A percentile compares a stretch with the other conserved stretches of the same genome.
phyloP scores from a whole-genome alignment of 2,113 vertebrate species.

The Coregonus clupeaformis region DNA sequence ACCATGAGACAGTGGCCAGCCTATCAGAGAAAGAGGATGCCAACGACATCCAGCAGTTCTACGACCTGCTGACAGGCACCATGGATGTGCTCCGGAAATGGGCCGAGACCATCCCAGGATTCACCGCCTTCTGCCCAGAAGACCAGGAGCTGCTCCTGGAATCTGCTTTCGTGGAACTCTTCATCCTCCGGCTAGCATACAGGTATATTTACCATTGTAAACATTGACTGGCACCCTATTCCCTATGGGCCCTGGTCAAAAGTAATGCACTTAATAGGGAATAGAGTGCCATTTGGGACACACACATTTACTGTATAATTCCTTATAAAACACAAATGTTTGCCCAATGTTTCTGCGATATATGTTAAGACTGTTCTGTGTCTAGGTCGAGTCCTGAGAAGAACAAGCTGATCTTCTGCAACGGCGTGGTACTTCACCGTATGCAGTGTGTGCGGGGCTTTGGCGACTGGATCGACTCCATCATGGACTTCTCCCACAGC shows the following conservation, averaged over 20 bases:
- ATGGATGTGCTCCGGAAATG: constrained; percentile 90
- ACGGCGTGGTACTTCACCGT: constrained; percentile 86
- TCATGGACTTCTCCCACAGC: constrained; percentile 86
- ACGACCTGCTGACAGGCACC: constrained; percentile 83
- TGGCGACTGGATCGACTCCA: constrained; percentile 90
- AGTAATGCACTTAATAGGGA: too few relatives aligned
- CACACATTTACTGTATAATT: too few relatives aligned
- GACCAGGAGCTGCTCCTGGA: constrained; percentile 91
- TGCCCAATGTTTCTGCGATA: constrained; percentile 3
- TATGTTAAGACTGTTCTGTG: background rate
- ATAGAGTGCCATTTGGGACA: background rate
- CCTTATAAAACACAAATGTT: background rate
- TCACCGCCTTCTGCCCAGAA: constrained; percentile 78
- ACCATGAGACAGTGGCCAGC: constrained; percentile 78
- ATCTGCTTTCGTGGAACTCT: constrained; percentile 91
- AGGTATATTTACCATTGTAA: constrained; percentile 66
- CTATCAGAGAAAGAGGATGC: constrained; percentile 86
- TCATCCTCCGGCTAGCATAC: constrained; percentile 90
- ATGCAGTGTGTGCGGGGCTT: constrained; percentile 87
- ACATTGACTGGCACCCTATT: too few relatives aligned
- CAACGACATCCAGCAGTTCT: constrained; percentile 87
- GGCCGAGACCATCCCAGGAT: constrained; percentile 89
- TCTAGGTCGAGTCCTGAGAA: constrained; percentile 86
- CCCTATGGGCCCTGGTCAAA: too few relatives aligned
- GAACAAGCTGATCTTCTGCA: constrained; percentile 89